Conservation (phyloP, 2,797 vertebrate genomes). For the Moxostoma hubbsi region DNA sequence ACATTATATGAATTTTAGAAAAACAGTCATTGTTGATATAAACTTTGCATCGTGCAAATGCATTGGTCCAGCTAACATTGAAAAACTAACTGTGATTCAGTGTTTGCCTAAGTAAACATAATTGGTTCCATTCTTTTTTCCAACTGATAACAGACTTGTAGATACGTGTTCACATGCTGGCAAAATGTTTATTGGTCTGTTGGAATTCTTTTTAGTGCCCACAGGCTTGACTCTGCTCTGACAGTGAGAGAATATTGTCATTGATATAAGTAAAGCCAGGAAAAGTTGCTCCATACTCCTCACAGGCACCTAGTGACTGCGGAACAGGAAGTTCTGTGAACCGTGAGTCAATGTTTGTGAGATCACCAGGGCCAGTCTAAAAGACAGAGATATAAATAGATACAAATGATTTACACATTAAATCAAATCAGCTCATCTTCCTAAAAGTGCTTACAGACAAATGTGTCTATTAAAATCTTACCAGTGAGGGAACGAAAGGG, state of each 20-base stretch:
- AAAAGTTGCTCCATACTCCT: slow-evolving; percentile 65
- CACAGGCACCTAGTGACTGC: slow-evolving; percentile 66
- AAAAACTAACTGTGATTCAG: not conserved
- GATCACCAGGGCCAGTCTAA: slow-evolving; percentile 76
- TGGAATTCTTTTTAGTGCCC: not conserved
- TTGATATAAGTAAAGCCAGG: slow-evolving; percentile 77
- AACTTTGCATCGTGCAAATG: slow-evolving; percentile 37
- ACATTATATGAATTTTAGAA: not conserved
- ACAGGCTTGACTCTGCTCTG: not conserved
- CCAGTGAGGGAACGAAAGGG: slow-evolving; percentile 77
- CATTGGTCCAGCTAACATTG: slow-evolving; percentile 37
- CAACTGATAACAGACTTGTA: not conserved
- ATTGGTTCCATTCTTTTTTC: slow-evolving; percentile 8
- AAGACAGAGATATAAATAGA: not conserved
- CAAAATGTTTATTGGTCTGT: slow-evolving; percentile 36
- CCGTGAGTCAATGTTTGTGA: slow-evolving; percentile 77
- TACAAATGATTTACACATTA: not conserved
- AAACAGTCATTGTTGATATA: slow-evolving; percentile 17
- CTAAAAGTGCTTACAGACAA: not conserved
- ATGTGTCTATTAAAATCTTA: slow-evolving; percentile 51
- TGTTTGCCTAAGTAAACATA: not conserved
- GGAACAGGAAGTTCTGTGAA: slow-evolving; percentile 77
- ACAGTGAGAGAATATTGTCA: slow-evolving; percentile 24
- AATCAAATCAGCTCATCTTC: not conserved
- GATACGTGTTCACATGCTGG: slow-evolving; percentile 5